phyloP scores from a whole-genome alignment of 1,140 invertebrate species.

The Polypedilum vanderplanki region DNA sequence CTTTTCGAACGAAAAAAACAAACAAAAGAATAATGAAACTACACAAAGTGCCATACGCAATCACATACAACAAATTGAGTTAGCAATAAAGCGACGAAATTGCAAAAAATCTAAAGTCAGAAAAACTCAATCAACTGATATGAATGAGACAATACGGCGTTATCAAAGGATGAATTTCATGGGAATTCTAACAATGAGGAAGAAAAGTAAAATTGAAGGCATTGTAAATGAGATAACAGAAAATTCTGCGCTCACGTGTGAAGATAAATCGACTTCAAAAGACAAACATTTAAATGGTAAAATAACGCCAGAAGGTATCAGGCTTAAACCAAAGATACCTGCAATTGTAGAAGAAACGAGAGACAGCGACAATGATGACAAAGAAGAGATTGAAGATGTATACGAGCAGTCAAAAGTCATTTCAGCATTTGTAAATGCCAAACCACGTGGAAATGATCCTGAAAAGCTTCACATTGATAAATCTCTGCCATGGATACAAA shows the following conservation, averaged over 20 bases:
- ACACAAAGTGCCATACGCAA: neutral
- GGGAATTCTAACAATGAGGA: neutral
- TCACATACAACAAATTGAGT: neutral
- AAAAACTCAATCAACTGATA: slow-evolving; percentile 13
- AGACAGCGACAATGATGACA: no score
- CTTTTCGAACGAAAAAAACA: neutral
- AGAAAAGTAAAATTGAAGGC: neutral
- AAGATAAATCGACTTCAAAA: neutral
- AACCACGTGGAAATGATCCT: slow-evolving; percentile 12
- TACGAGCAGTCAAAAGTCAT: neutral
- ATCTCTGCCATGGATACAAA: neutral
- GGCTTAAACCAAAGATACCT: neutral
- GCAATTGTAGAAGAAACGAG: neutral
- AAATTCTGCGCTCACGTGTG: neutral
- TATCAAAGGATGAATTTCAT: slow-evolving; percentile 14
- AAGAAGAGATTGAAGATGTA: neutral
- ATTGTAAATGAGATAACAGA: neutral
- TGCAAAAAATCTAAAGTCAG: neutral
- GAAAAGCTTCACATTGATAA: neutral
- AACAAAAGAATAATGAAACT: neutral
- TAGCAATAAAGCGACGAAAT: neutral
- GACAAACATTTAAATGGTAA: slow-evolving; percentile 2
- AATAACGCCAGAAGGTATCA: neutral
- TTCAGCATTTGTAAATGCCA: neutral
- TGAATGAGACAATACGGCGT: neutral